Percentiles rank a stretch among this genome's conserved stretches.
Evolutionary conservation across 2,888 invertebrate genomes (phyloP).

Genomic region (Drosophila putrida): DNA sequence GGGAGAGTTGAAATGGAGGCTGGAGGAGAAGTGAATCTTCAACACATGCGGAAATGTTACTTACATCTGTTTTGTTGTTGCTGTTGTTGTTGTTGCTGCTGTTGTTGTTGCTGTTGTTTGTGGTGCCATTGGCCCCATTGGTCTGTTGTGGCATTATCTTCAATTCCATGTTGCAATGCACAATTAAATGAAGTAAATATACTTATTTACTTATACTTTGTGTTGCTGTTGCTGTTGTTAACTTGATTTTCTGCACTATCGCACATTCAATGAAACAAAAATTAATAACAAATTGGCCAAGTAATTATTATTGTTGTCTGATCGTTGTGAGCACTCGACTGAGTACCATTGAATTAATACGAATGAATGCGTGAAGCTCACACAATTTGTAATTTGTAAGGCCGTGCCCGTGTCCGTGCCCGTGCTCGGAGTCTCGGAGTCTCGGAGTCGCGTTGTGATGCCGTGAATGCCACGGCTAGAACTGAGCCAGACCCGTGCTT

Average conservation of each 20-base stretch:
- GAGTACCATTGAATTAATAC: constrained; percentile 13
- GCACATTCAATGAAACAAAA: constrained; percentile 38
- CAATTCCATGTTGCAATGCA: constrained; percentile 58
- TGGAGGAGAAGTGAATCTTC: neutral
- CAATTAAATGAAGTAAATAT: constrained; percentile 9
- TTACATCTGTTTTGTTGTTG: constrained; percentile 46
- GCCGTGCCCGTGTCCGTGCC: neutral
- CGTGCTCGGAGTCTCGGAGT: constrained; percentile 16
- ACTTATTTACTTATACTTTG: constrained; percentile 10
- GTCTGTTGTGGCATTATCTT: constrained; percentile 49
- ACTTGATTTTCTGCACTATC: constrained; percentile 36
- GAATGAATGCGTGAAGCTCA: neutral
- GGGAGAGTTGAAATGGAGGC: neutral
- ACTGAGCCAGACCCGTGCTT: constrained; percentile 58
- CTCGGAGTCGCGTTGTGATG: constrained; percentile 60
- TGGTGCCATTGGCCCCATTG: constrained; percentile 45
- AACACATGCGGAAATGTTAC: constrained; percentile 35
- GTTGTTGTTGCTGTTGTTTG: constrained; percentile 20
- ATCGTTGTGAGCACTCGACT: constrained; percentile 2
- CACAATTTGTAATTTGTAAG: neutral
- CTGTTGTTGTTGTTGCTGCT: constrained; percentile 22
- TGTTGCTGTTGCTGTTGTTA: constrained; percentile 7
- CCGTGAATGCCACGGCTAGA: constrained; percentile 75
- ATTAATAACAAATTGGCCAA: constrained; percentile 16
- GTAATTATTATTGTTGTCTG: constrained; percentile 1